Evolutionary conservation across 2,888 invertebrate genomes (phyloP), one percentile per base, ranked within the genome.

Genomic region (Tinea pellionella): DNA sequence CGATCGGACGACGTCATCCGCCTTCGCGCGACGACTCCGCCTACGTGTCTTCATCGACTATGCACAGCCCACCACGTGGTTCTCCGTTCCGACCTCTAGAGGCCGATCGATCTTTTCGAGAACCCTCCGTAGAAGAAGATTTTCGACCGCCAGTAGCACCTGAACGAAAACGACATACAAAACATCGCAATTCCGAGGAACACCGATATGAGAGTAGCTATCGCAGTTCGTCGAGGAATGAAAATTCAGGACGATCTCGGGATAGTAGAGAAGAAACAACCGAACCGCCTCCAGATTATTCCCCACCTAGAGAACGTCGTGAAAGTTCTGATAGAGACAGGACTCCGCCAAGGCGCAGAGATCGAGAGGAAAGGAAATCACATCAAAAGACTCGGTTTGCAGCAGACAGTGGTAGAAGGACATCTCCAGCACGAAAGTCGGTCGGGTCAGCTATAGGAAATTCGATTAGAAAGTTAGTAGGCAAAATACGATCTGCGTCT

Each of bases 381-480:
- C 90, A 92, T 72, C 93, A 93, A 74, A 91, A 92, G 69, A 93
- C 93, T 0, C 87, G 93, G 56, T 93, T 94, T 72, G 92, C 87
- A 57, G 60, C 64, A 18, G 84, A 87, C 60, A 78, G 69, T 55
- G 78, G 75, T 4, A 74, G 82, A 42, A 78, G 80, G 61, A 79
- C 80, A 11, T 85, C 83, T 1, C 85, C 87, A 0, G 81, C 73
- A 29, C 74, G 83, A 59, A 83, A 88, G 63, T 89, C 90, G 0
- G 88, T 91, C 61, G 90, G 91, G 0, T 87, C 89, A 29, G 83
- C 90, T 63, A 92, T 93, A 72, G 94, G 94, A 59, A 94, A 95
- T 72, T 94, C 94, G 16, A 92, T 95, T 68, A 89, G 94, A 65
- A 94, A 94, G 78, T 78, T 95, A 63, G 94, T 95, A 15, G 94